Base-by-base conservation (phyloP, 2,113 vertebrate genomes). In the Odobenus rosmarus region DNA sequence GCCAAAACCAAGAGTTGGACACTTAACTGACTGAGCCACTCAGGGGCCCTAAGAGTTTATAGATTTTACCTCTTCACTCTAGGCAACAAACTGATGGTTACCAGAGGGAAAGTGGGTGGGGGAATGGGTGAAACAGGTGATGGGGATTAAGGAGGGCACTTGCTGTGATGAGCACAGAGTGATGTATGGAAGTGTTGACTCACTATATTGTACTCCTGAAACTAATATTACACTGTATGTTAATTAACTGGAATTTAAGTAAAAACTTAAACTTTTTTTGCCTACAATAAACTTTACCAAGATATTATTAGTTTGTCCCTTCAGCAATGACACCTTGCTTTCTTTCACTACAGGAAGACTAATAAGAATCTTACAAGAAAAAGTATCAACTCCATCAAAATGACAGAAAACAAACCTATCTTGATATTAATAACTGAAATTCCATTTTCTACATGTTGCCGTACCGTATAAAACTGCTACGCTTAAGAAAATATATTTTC, bases 301-400 rank as follows among this genome's bases (percentile, higher is more conserved):
- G 55, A 95, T 67, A 57, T 55, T 84, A 95, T 79, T 85, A 81
- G 33, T 81, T 77, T 90, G 49, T 86, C n/a, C 21, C 26, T 67
- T 83, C 42, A 42, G n/a, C 67, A 97, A 24, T 74, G 59, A 95
- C 46, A 97, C 14, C 18, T 86, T 90, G 92, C 39, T 74, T 16
- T 87, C 57, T 93, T 69, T 95, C 61, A 64, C 59, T 83, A 89
- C 1, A 89, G 79, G 12, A 92, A 83, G 61, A 87, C 49, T 83
- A 96, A 96, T 86, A 97, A 98, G 49, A 62, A 74, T 53, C 59
- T 82, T 93, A 88, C 14, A 89, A 93, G 53, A 87, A 72, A 85
- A 93, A 74, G 7, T 67, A 95, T 67, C 69, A 83, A 46, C 18
- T 80, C 24, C 26, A 90, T 28, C 69, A 39, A 74, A 94, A 94